Conservation (phyloP, 1,140 invertebrate genomes). For the Drosophila miranda region DNA sequence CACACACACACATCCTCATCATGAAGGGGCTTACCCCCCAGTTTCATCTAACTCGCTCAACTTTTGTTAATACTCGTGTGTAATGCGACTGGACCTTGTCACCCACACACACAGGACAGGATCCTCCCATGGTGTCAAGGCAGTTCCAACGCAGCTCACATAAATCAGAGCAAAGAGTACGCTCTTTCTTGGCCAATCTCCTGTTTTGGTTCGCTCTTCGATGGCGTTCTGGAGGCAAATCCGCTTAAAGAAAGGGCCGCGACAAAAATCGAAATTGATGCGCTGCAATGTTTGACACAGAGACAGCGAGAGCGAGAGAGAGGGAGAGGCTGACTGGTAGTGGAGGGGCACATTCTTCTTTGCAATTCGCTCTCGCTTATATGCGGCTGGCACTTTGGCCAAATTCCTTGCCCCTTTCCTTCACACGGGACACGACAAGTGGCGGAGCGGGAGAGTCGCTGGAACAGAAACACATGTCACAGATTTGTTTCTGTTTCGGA, state of each 20-base stretch:
- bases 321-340: neutral
- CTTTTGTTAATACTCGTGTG: constrained; percentile 9
- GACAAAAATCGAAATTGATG: constrained; percentile 60
- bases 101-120: constrained; percentile 13
- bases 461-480: constrained; percentile 79
- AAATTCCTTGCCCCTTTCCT: constrained; percentile 12
- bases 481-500: constrained; percentile 80
- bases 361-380: constrained; percentile 46
- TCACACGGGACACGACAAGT: neutral
- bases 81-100: constrained; percentile 3
- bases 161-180: constrained; percentile 50
- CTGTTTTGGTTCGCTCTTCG: constrained; percentile 54
- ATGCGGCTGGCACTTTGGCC: constrained; percentile 29
- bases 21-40: neutral
- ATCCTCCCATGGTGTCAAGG: constrained; percentile 22
- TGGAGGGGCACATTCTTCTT: constrained; percentile 57
- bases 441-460: neutral
- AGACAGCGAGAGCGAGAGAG: neutral
- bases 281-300: constrained; percentile 55
- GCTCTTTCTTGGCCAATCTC: constrained; percentile 55
- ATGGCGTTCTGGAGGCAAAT: constrained; percentile 48
- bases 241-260: constrained; percentile 67
- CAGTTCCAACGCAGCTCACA: constrained; percentile 68
- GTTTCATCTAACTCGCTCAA: constrained; percentile 1
- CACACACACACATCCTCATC: neutral